Evolutionary conservation across 2,113 vertebrate genomes (phyloP), one percentile per base, ranked within the genome.

Genomic region (Neogobius melanostomus): DNA sequence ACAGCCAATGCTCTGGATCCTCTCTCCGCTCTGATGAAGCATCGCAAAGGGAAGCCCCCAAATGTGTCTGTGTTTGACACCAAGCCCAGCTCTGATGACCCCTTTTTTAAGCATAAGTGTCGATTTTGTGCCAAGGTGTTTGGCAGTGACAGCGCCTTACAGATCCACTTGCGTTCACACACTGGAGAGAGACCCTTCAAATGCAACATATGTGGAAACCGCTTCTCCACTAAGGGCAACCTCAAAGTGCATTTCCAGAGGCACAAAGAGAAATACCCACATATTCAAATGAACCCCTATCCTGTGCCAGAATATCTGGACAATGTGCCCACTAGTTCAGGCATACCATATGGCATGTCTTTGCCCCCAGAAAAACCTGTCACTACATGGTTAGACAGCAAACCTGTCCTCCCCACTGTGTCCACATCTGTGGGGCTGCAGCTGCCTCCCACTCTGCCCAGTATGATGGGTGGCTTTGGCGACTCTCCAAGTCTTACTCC

Each of bases 31-130:
- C 93, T 99, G 71, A 96, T 98, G 95, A 99, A 98, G 86, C 96
- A 99, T 72, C 95, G 96, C 77, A 99, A 99, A 87, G 97, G 97
- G 82, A 99, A 99, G 81, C 97, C 97, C 69, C 97, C 97, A 17
- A 98, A 98, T 8, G 96, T 98, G 83, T 98, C 97, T 2, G 96
- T 97, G 79, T 98, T 98, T 77, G 98, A 99, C 87, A 96, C 96
- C 64, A 99, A 98, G 92, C 94, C 96, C 67, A 96, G 93, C 74
- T 95, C 96, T 0, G 97, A 99, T 87, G 98, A 99, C 89, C 95
- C 97, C n/a, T 99, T 99, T 90, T 99, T 99, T 85, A 99, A 99
- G 87, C 98, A 99, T 83, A 99, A 99, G 90, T 99, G 98, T 88
- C 92, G 97, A 60, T 99, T 98, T 92, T 99, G 98, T 89, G 97